These are phyloP conservation scores for Drosophila sp. DNA, from an alignment of 1,140 invertebrate species.

Conservation along the genomic window DNA sequence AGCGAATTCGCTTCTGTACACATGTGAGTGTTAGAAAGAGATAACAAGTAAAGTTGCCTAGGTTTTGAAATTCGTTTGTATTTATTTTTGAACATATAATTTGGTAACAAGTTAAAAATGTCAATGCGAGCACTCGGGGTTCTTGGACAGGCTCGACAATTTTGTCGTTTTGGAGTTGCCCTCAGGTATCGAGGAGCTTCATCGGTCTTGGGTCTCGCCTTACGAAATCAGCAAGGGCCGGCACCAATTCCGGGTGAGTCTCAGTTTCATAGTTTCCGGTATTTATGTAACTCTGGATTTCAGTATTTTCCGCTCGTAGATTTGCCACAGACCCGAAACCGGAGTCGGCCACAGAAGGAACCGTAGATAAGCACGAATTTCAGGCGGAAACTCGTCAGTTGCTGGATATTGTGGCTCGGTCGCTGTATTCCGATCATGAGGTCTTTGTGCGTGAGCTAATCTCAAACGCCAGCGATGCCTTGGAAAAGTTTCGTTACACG, in stretches of 20 bases:
- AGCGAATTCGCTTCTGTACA: no score
- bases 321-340: conserved; percentile 42
- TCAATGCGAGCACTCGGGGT: conserved; percentile 3
- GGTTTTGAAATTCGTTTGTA: background rate
- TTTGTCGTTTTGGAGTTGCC: background rate
- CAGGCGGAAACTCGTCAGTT: conserved; percentile 98
- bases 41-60: background rate
- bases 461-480: conserved; percentile 98
- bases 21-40: no score
- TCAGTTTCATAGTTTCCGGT: background rate
- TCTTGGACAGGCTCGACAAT: background rate
- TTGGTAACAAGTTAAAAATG: background rate
- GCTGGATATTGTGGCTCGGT: conserved; percentile 98
- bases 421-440: conserved; percentile 98
- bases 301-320: conserved; percentile 21
- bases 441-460: conserved; percentile 98
- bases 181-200: conserved; percentile 1
- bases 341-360: background rate
- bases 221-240: conserved; percentile 4
- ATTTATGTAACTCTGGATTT: conserved; percentile 5
- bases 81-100: background rate
- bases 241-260: background rate
- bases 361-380: conserved; percentile 90
- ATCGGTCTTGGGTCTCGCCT: background rate
- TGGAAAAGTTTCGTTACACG: conserved; percentile 95